Percentiles rank a stretch among this genome's conserved stretches.
phyloP scores from a whole-genome alignment of 2,888 invertebrate species.

The Sialis lutaria region DNA sequence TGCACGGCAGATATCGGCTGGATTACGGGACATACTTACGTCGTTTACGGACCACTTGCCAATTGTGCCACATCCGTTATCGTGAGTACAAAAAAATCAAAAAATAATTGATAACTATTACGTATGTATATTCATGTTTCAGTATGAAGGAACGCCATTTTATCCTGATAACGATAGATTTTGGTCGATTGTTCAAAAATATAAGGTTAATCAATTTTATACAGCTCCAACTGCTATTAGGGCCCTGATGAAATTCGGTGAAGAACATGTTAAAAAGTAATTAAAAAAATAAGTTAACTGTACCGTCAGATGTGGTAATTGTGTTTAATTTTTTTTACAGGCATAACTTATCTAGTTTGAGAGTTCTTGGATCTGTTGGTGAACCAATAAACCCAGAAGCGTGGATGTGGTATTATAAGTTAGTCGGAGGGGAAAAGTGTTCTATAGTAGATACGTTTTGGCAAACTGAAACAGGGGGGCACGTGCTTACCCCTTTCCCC shows the following conservation, averaged over 20 bases:
- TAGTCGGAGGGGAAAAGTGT: constrained; percentile 65
- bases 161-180: constrained; percentile 85
- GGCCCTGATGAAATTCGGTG: constrained; percentile 88
- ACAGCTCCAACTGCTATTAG: constrained; percentile 97
- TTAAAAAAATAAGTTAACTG: constrained; percentile 11
- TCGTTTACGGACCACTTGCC: constrained; percentile 87
- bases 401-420: constrained; percentile 87
- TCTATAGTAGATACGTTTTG: constrained; percentile 97
- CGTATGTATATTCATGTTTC: constrained; percentile 15
- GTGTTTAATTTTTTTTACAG: constrained; percentile 23
- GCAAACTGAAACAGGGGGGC: constrained; percentile 99
- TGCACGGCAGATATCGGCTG: constrained; percentile 94
- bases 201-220: constrained; percentile 90
- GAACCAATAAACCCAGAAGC: constrained; percentile 99
- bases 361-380: constrained; percentile 90
- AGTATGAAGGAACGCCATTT: constrained; percentile 96
- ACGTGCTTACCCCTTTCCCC: constrained; percentile 88
- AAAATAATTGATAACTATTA: neutral
- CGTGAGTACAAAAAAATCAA: constrained; percentile 39
- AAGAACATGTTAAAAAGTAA: constrained; percentile 62
- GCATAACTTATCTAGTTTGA: constrained; percentile 42
- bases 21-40: constrained; percentile 90
- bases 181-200: constrained; percentile 87
- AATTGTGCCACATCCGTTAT: constrained; percentile 89
- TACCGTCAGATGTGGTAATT: too few relatives aligned